Evolutionary conservation across 2,113 vertebrate species (phyloP), one percentile per base, ranked within the genome.

Genomic region (Malurus alboscapulatus): DNA sequence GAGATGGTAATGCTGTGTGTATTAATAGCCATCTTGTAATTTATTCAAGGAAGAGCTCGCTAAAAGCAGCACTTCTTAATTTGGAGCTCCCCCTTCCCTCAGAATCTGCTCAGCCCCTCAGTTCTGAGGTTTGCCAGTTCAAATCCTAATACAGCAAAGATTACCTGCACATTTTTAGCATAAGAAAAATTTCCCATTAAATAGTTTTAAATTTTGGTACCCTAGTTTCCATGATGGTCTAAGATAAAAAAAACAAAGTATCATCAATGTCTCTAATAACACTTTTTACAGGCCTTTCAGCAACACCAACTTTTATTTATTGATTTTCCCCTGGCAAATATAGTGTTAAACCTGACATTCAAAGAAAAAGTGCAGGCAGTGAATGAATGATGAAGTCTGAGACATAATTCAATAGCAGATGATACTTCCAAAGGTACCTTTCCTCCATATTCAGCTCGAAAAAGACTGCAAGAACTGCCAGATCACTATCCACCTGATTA

Each of bases 51-150:
- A 95, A 71, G 76, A 68, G 40, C 36, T 77, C 9, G 14, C 65
- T 67, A 85, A 87, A 93, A 87, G 58, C 59, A 74, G 71, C 50
- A 81, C 21, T 84, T 75, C 62, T 82, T 89, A 50, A 91, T 73
- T 77, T 63, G 78, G 62, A 82, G 42, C 58, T 93, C 63, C 24
- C 87, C 69, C 38, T 87, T 80, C 79, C 57, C 25, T 24, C 3
- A 14, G 32, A 87, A 91, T 73, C 58, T 79, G 62, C 44, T 77
- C 44, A 57, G 40, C 7, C 25, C 34, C 57, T 61, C 48, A 17
- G 5, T 38, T 82, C 83, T 24, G 38, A 75, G 16, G 6, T 22
- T 42, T 14, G 2, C 24, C 27, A 57, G 17, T 17, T 48, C 45
- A 48, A 77, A 77, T 13, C 42, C 48, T 30, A 45, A 73, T 3